phyloP scores from a whole-genome alignment of 2,113 vertebrate genomes.

The Anser brachyrhynchus region DNA sequence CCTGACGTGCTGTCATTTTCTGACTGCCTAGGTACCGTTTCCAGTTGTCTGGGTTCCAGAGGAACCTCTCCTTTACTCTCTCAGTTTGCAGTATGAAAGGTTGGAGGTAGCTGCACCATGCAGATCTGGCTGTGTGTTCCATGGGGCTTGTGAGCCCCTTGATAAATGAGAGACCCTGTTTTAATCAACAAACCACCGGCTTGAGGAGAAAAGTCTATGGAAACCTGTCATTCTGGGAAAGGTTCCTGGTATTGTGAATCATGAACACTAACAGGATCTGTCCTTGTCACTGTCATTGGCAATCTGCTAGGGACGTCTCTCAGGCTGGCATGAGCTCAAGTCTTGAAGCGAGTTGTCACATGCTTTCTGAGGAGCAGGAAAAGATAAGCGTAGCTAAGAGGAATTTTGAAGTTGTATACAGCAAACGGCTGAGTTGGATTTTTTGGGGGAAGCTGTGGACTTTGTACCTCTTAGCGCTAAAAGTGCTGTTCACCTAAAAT shows the following conservation, averaged over 20 bases:
- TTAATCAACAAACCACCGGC: not conserved
- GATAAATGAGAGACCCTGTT: not conserved
- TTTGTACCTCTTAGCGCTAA: not conserved
- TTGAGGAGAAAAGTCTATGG: not conserved
- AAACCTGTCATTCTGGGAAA: not conserved
- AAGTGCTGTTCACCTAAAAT: not conserved
- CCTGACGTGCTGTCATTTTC: not conserved
- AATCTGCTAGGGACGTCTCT: not conserved
- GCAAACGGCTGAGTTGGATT: not conserved
- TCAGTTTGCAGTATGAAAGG: not conserved
- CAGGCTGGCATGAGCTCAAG: not conserved
- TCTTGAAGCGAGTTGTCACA: not conserved
- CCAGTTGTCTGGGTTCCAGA: not conserved
- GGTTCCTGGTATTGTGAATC: not conserved
- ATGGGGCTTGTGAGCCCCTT: not conserved
- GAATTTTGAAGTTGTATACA: not conserved
- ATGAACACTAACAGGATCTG: not conserved
- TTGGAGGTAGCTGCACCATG: not conserved
- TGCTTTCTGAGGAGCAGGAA: not conserved
- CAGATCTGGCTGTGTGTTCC: not conserved
- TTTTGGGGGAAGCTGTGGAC: not conserved
- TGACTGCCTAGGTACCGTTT: not conserved
- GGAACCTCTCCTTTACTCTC: not conserved
- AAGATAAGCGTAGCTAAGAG: not conserved
- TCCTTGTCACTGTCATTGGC: not conserved